A percentile compares a stretch with the other conserved stretches of the same genome.
Conservation (phyloP, 2,113 vertebrate species). For the Telmatochromis brachygnathus region DNA sequence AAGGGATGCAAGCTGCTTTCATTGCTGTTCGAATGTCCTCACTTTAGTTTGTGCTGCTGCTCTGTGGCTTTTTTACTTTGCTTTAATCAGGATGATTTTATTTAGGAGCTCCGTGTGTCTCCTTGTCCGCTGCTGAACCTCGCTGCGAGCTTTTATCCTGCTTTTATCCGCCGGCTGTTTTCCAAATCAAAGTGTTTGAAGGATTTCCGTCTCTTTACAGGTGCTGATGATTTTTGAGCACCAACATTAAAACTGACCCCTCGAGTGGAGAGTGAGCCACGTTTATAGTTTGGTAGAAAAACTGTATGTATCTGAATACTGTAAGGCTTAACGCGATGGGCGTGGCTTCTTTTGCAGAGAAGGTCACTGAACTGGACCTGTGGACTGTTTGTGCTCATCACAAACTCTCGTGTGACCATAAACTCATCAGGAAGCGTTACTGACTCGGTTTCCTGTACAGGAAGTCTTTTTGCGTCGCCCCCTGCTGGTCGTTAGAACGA, state of each 20-base stretch:
- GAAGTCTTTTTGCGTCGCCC: background rate
- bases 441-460: background rate
- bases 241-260: background rate
- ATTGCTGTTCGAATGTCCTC: background rate
- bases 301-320: background rate
- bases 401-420: background rate
- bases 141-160: background rate
- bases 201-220: rapidly evolving
- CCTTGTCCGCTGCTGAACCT: background rate
- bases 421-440: background rate
- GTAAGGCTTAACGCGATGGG: rapidly evolving
- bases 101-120: background rate
- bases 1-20: constrained; percentile 38
- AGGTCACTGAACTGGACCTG: background rate
- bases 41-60: background rate
- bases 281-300: background rate
- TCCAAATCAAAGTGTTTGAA: rapidly evolving
- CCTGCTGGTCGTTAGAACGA: rapidly evolving
- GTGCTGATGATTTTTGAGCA: rapidly evolving
- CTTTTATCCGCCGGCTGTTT: background rate
- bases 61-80: background rate
- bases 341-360: background rate
- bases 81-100: background rate
- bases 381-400: background rate
- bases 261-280: background rate